Evolutionary conservation across 2,888 invertebrate genomes (phyloP).

Genomic region (Mesochorus sp.): DNA sequence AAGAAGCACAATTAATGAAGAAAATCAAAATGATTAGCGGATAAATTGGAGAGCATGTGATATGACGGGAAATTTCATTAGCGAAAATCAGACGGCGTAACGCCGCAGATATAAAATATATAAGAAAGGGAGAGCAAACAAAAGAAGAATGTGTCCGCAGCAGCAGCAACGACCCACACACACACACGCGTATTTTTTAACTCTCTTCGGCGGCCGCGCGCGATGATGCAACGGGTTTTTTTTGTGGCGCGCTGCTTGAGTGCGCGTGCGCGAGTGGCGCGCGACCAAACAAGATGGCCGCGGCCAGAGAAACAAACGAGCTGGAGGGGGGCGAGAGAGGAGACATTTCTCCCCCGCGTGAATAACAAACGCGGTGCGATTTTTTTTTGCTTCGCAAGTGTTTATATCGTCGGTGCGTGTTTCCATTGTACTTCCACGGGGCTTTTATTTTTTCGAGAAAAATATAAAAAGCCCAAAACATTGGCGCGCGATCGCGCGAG

Average conservation of each 20-base stretch:
- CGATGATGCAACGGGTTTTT: conserved; percentile 56
- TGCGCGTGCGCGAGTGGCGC: conserved; percentile 66
- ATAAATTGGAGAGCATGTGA: too few relatives aligned
- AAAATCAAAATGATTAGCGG: too few relatives aligned
- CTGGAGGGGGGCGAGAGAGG: background rate
- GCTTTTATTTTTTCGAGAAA: background rate
- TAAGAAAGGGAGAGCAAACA: too few relatives aligned
- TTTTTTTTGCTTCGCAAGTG: conserved; percentile 60
- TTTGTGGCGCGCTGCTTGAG: conserved; percentile 53
- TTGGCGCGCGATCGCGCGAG: background rate
- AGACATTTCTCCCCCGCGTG: conserved; percentile 60
- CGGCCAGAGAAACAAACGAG: conserved; percentile 73
- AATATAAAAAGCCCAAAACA: background rate
- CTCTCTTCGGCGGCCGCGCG: background rate
- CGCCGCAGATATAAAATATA: too few relatives aligned
- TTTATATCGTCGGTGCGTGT: conserved; percentile 6
- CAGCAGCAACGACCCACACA: background rate
- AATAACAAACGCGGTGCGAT: conserved; percentile 73
- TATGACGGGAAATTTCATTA: too few relatives aligned
- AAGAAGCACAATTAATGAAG: too few relatives aligned
- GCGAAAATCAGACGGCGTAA: too few relatives aligned
- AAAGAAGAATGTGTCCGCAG: too few relatives aligned
- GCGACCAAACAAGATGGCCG: conserved; percentile 77
- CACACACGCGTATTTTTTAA: background rate
- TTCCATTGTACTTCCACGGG: background rate